Conservation (phyloP, 1,140 invertebrate species). For the Microplitis demolitor region DNA sequence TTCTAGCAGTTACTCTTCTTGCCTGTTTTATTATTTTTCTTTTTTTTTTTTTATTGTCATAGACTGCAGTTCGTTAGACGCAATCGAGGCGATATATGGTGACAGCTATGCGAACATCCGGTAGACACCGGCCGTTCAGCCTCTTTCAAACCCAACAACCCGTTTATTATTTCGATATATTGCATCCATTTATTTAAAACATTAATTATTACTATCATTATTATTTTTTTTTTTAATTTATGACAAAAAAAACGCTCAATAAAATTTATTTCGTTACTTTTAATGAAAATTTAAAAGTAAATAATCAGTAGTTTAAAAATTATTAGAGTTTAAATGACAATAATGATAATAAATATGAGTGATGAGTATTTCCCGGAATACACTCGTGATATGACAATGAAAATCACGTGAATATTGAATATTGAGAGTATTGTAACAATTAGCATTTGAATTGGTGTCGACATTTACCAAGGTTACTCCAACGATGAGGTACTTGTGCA, state of each 20-base stretch:
- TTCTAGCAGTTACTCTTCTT: no score
- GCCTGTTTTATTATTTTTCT: no score
- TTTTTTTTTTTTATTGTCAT: background rate
- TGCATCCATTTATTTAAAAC: background rate
- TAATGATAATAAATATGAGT: constrained; percentile 6
- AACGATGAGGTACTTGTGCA: background rate
- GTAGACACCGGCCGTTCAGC: background rate
- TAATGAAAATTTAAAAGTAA: no score
- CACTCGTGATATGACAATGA: background rate
- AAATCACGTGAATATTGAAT: constrained; percentile 5
- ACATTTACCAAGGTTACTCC: background rate
- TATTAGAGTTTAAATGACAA: no score
- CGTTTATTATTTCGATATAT: background rate
- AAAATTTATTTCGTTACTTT: no score
- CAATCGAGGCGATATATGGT: background rate
- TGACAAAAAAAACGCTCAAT: background rate
- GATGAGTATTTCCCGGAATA: background rate
- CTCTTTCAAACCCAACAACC: background rate
- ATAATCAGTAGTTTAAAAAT: no score
- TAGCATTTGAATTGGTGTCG: constrained; percentile 20
- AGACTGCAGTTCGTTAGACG: background rate
- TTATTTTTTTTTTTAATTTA: background rate
- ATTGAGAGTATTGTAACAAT: background rate
- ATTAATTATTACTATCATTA: background rate
- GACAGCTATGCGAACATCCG: background rate